Conservation (phyloP, 2,113 vertebrate genomes). For the Gnathonemus longibarbis region DNA sequence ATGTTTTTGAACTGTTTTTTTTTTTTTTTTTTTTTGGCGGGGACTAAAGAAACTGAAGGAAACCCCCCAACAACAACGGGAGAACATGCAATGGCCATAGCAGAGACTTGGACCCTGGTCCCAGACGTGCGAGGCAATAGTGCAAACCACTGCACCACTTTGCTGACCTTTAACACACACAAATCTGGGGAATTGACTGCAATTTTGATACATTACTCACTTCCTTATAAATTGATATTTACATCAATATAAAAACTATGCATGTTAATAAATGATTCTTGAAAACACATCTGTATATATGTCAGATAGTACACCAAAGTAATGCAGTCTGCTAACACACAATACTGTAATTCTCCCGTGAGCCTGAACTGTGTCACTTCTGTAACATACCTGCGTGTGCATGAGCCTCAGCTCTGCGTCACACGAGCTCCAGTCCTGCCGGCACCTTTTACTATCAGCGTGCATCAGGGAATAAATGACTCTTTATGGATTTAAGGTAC, state of each 20-base stretch:
- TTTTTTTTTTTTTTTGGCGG: too few species aligned
- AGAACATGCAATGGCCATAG: neutral
- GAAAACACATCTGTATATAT: neutral
- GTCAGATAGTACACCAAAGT: neutral
- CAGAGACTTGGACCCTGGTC: neutral
- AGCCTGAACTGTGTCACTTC: neutral
- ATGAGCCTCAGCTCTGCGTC: neutral
- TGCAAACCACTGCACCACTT: neutral
- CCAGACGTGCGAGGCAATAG: neutral
- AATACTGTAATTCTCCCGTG: neutral
- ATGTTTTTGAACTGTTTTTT: neutral
- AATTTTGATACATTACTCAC: neutral
- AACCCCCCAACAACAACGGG: neutral
- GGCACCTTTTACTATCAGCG: neutral
- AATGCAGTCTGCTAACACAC: neutral
- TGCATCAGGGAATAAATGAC: neutral
- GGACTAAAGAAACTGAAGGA: neutral
- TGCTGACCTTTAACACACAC: neutral
- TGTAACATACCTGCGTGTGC: neutral
- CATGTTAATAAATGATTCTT: neutral
- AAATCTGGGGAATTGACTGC: neutral
- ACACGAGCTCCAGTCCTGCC: neutral
- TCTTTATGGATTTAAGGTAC: neutral
- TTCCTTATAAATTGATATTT: neutral
- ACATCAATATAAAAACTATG: neutral